Evolutionary conservation across 2,797 vertebrate species (phyloP).

Genomic region (Hyperoplus lanceolatus): DNA sequence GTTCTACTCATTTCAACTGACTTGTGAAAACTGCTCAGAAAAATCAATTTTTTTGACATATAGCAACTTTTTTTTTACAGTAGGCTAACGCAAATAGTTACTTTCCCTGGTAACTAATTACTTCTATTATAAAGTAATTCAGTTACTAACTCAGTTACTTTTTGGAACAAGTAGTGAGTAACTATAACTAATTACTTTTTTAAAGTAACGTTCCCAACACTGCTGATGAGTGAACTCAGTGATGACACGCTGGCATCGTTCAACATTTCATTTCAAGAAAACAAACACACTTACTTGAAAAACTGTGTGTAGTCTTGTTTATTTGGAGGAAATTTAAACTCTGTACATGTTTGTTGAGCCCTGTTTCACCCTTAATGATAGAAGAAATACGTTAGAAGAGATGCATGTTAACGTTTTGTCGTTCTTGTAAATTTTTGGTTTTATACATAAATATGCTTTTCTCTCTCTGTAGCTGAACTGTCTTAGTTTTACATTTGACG

Average conservation of each 20-base stretch:
- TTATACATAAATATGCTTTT: not conserved
- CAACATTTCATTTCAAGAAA: slow-evolving; percentile 42
- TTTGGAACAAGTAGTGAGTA: no score
- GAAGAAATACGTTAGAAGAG: not conserved
- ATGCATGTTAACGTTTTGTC: not conserved
- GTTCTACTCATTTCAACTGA: no score
- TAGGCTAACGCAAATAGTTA: no score
- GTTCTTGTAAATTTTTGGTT: not conserved
- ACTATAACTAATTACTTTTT: no score
- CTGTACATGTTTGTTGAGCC: not conserved
- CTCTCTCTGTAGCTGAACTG: not conserved
- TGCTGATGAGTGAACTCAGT: not conserved
- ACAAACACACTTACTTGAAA: slow-evolving; percentile 30
- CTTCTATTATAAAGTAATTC: no score
- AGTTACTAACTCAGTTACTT: no score
- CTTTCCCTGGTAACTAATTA: no score
- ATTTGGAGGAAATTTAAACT: slow-evolving; percentile 1
- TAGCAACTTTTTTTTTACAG: no score
- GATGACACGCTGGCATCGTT: not conserved
- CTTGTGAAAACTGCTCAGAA: no score
- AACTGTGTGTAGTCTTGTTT: not conserved
- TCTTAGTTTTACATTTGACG: not conserved
- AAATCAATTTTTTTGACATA: no score
- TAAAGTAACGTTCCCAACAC: no score
- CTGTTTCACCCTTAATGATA: not conserved